Evolutionary conservation across 2,113 vertebrate species (phyloP).

Genomic region (Hippotragus niger): DNA sequence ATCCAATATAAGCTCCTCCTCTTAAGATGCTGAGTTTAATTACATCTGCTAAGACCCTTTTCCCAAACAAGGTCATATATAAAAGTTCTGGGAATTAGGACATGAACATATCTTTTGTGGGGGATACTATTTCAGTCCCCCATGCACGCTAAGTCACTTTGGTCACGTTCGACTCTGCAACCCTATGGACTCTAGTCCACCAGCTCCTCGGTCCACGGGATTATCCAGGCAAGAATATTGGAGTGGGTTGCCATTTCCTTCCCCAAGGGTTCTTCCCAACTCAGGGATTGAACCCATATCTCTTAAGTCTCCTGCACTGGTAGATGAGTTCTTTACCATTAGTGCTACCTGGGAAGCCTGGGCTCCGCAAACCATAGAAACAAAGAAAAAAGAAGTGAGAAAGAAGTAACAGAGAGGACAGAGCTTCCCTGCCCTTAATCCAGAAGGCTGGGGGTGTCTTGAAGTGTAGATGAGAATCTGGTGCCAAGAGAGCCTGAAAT

Average conservation of each 20-base stretch:
- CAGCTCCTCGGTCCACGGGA: background rate
- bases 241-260: background rate
- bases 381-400: background rate
- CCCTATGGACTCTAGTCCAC: background rate
- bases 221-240: background rate
- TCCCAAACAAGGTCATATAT: background rate
- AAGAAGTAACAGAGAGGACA: background rate
- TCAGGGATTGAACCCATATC: background rate
- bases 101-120: background rate
- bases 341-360: background rate
- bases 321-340: background rate
- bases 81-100: background rate
- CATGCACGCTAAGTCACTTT: background rate
- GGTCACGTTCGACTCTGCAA: fast-evolving
- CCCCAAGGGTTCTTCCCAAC: background rate
- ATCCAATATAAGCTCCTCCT: background rate
- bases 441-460: background rate
- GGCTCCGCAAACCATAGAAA: background rate
- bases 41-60: background rate
- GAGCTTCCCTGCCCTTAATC: background rate
- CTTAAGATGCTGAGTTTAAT: background rate
- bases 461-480: background rate
- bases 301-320: background rate
- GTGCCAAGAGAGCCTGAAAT: background rate
- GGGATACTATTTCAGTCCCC: background rate